Evolutionary conservation across 2,888 invertebrate genomes (phyloP), one percentile per base, ranked within the genome.

Genomic region (Phrixothrix hirtus): DNA sequence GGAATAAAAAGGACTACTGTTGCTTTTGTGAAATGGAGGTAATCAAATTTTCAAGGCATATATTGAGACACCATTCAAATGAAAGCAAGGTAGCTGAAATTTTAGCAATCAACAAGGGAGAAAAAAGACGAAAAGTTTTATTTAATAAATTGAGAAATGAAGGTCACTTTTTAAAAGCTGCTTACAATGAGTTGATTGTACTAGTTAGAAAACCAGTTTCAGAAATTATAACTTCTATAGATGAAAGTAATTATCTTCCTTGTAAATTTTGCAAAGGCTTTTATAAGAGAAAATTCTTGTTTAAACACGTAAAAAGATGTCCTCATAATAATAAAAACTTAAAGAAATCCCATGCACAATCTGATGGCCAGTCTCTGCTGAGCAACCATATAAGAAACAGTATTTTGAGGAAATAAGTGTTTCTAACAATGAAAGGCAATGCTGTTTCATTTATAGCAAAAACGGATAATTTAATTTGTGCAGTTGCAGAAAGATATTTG

Each of bases 401-500:
- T 14, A 14, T 39, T n/a, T 15, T 39, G 15, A 7, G 16, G 29
- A 39, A 39, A 6, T 27, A 39, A 29, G 41, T 42, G 9, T 42
- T 42, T 21, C 17, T 17, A 1, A 42, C 9, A 6, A 42, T 42
- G 41, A 4, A 17, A 11, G 13, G 17, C 0, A 31, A 30, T 16
- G 5, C 15, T 9, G 13, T 42, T 4, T 30, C 41, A 4, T 21
- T 42, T 5, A 13, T 25, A 3, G 31, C 41, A 13, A 42, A 42
- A 21, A n/a, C n/a, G n/a, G n/a, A n/a, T n/a, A n/a, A n/a, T n/a
- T n/a, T n/a, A n/a, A n/a, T n/a, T n/a, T n/a, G n/a, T n/a, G 6
- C 27, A 1, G 57, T 59, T 16, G 55, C 42, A 25, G 47, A 37
- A 17, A 15, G 54, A 17, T 56, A 57, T 45, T 29, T 58, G 15